Evolutionary conservation across 1,140 invertebrate genomes (phyloP).

Genomic region (Orchesella cincta): DNA sequence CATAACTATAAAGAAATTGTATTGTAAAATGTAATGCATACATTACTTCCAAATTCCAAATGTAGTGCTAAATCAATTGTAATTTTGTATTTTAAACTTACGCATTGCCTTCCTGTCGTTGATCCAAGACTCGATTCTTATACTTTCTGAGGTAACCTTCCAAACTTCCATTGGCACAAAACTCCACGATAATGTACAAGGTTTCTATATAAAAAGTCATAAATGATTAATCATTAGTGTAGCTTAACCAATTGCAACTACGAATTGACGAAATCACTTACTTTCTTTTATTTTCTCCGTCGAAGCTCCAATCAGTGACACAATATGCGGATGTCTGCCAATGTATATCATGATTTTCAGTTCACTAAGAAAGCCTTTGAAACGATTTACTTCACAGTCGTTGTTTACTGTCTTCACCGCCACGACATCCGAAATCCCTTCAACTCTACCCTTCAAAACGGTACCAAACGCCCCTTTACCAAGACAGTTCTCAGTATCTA

Average conservation of each 20-base stretch:
- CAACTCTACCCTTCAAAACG: conserved; percentile 32
- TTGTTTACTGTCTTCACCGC: conserved; percentile 35
- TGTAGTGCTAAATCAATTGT: too few species aligned
- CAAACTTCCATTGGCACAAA: conserved; percentile 29
- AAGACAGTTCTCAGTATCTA: conserved; percentile 36
- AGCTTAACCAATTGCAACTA: neutral
- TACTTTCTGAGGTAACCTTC: conserved; percentile 6
- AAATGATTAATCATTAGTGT: neutral
- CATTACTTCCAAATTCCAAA: too few species aligned
- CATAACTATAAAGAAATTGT: neutral
- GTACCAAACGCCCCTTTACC: conserved; percentile 35
- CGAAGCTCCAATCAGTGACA: conserved; percentile 32
- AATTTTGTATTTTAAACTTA: neutral
- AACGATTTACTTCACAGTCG: conserved; percentile 24
- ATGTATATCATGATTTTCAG: conserved; percentile 41
- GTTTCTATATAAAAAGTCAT: conserved; percentile 23
- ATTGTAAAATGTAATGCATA: too few species aligned
- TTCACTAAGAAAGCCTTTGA: conserved; percentile 39
- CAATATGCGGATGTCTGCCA: conserved; percentile 31
- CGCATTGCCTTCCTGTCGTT: neutral
- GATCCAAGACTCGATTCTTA: neutral
- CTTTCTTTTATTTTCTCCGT: conserved; percentile 40
- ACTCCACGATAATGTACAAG: conserved; percentile 35
- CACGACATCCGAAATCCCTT: conserved; percentile 26
- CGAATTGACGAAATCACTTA: neutral